Base-by-base conservation (phyloP, 2,113 vertebrate species). In the Strigops habroptila region DNA sequence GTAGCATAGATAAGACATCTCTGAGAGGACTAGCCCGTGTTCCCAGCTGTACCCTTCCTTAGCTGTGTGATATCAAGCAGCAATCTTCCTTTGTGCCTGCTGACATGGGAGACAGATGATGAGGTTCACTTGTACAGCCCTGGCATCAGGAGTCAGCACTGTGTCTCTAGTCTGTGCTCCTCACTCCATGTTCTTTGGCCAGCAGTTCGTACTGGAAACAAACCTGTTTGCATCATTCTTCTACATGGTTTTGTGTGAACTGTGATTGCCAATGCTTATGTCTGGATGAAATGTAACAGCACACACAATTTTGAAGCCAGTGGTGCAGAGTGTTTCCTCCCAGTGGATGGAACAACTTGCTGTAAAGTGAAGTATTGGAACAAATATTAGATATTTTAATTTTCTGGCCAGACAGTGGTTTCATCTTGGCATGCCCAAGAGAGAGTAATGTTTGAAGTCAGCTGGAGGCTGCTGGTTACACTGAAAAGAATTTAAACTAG, bases 231-330 rank as follows among this genome's bases (percentile, higher is more conserved):
- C 24, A 59, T 33, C 3, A 6, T 44, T 68, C 24, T 59, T 59
- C 48, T 78, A 11, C 37, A 12, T 16, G 21, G 35, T 55, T 86
- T 33, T 64, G 48, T 59, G 31, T 31, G 37, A 68, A 7, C 14
- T 73, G 63, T 59, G 24, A 7, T 9, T 80, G 77, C 5, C 64
- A 30, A 7, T n/a, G 21, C 12, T 67, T 44, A 28, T 27, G 37
- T 37, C 16, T 76, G 48, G 24, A n/a, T 49, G 59, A 52, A 68
- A 49, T 24, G 10, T 13, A 60, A 41, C 19, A 90, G 35, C 70
- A 37, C 19, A 19, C 9, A 37, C 0, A 1, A 1, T 53, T 73
- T 63, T 69, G 37, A 83, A 18, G 24, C 9, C n/a, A 35, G 4
- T 16, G 33, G 57, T 35, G 14, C 3, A n/a, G 30, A 33, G 7